phyloP scores from a whole-genome alignment of 2,797 vertebrate species.

The Coregonus suidteri region DNA sequence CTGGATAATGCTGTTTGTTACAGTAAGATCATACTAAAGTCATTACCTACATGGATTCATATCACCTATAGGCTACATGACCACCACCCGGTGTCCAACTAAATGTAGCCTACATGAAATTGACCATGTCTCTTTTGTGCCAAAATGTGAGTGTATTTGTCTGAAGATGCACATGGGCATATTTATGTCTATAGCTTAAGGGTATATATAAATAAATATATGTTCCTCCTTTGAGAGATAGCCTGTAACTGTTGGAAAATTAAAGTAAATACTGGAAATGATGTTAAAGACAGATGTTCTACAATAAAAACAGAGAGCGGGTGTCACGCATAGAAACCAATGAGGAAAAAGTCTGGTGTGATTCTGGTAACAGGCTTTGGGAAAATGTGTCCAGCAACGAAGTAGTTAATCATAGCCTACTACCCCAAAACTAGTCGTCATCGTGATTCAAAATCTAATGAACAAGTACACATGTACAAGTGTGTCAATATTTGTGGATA shows the following conservation, averaged over 20 bases:
- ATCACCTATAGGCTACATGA: neutral
- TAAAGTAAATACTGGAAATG: neutral
- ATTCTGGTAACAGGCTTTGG: conserved; percentile 12
- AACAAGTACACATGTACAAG: neutral
- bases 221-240: neutral
- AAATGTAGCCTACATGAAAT: too few species aligned
- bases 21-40: neutral
- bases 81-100: neutral
- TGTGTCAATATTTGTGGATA: neutral
- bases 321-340: neutral
- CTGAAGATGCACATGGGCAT: neutral
- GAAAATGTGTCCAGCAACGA: conserved; percentile 3
- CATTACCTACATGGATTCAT: neutral
- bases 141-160: neutral
- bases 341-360: neutral
- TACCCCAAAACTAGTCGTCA: neutral
- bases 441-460: neutral
- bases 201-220: neutral
- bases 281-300: neutral
- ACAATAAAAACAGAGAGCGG: neutral
- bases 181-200: neutral
- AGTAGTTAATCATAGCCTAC: conserved; percentile 8
- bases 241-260: conserved; percentile 3
- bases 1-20: neutral
- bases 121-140: too few species aligned